Conservation (phyloP, 2,797 vertebrate species). For the Enteromius thamalakanensis region DNA sequence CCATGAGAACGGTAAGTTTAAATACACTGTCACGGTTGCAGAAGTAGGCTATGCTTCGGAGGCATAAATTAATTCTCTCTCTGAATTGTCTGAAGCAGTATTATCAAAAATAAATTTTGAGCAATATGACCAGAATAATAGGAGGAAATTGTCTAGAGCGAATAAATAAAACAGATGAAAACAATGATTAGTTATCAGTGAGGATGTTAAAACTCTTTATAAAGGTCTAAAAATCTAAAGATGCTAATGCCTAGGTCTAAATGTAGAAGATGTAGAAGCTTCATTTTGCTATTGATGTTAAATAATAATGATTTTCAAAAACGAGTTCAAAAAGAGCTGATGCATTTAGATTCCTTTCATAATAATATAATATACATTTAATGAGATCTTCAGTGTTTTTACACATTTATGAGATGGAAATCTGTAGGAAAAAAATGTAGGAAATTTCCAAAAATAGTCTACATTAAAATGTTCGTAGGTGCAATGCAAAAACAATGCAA, state of each 20-base stretch:
- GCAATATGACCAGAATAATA: slow-evolving; percentile 37
- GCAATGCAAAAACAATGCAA: neutral
- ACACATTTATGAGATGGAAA: neutral
- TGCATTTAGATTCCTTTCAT: neutral
- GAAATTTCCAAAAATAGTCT: neutral
- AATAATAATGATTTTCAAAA: neutral
- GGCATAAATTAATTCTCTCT: slow-evolving; percentile 36
- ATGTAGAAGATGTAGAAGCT: neutral
- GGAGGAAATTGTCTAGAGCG: slow-evolving; percentile 19
- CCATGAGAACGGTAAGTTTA: slow-evolving; percentile 53
- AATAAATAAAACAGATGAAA: slow-evolving; percentile 59
- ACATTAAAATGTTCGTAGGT: neutral
- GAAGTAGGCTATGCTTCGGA: slow-evolving; percentile 13
- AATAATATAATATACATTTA: neutral
- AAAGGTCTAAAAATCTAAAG: too few species aligned
- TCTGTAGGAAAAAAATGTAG: neutral
- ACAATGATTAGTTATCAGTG: slow-evolving; percentile 72
- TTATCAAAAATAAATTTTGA: neutral
- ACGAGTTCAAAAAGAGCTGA: neutral
- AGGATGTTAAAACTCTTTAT: neutral
- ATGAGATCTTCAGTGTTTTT: neutral
- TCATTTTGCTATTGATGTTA: neutral
- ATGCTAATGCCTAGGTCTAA: neutral
- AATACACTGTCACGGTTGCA: slow-evolving; percentile 14
- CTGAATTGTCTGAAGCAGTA: slow-evolving; percentile 18